phyloP scores from a whole-genome alignment of 2,888 invertebrate genomes.

The Cordilura impudica region DNA sequence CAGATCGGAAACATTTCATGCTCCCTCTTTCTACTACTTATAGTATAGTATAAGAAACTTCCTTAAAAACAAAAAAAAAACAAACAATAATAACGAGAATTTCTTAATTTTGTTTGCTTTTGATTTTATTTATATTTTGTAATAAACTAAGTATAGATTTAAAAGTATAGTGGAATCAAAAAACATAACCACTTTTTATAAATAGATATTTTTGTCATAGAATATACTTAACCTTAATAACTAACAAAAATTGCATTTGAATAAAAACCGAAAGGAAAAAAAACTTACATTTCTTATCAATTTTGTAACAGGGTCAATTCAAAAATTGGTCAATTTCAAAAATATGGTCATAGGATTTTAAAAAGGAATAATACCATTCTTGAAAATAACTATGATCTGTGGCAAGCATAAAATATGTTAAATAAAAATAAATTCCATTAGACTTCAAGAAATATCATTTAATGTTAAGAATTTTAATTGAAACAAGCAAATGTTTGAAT shows the following conservation, averaged over 20 bases:
- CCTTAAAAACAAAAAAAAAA: constrained; percentile 24
- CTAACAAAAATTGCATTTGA: not conserved
- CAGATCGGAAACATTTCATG: not conserved
- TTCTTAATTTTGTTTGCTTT: constrained; percentile 31
- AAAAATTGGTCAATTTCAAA: too few relatives aligned
- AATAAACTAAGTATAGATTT: constrained; percentile 52
- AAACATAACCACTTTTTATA: not conserved
- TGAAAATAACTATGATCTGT: too few relatives aligned
- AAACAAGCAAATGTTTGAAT: too few relatives aligned
- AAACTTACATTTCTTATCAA: too few relatives aligned
- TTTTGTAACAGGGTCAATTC: too few relatives aligned
- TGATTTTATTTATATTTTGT: constrained; percentile 48
- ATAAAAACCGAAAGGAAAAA: not conserved
- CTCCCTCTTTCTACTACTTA: constrained; percentile 20
- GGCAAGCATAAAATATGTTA: too few relatives aligned
- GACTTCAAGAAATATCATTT: too few relatives aligned
- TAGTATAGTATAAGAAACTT: constrained; percentile 48
- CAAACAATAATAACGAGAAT: constrained; percentile 34
- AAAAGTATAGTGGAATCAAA: constrained; percentile 40
- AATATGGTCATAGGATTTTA: too few relatives aligned
- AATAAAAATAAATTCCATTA: too few relatives aligned
- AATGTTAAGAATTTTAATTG: too few relatives aligned
- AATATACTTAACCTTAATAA: not conserved
- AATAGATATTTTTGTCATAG: not conserved
- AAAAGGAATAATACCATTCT: too few relatives aligned